A percentile compares a stretch with the other conserved stretches of the same genome.
Evolutionary conservation across 2,113 vertebrate genomes (phyloP).

Genomic region (Cryptomyrus ogoouensis): DNA sequence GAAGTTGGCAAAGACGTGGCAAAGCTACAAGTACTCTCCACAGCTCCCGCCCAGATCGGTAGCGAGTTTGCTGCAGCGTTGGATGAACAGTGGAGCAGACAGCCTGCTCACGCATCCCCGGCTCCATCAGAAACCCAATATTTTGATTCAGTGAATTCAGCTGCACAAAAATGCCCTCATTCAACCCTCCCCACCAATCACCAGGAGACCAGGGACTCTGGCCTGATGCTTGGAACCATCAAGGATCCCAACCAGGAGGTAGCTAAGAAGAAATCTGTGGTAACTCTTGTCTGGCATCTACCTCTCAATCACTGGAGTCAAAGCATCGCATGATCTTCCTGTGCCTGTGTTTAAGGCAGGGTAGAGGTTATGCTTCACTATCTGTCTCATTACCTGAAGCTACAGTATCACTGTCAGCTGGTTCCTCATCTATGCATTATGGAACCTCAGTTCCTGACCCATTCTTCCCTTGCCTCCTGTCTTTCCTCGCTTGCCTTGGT

Average conservation of each 20-base stretch:
- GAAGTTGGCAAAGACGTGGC: constrained; percentile 47
- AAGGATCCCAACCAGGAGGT: constrained; percentile 55
- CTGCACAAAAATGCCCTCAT: constrained; percentile 46
- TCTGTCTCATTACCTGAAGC: constrained; percentile 31
- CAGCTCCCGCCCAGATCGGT: not conserved
- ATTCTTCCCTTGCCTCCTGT: constrained; percentile 22
- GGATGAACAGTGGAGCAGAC: constrained; percentile 55
- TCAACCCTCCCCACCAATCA: constrained; percentile 63
- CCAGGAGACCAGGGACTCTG: constrained; percentile 65
- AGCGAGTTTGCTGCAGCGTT: constrained; percentile 43
- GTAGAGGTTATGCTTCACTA: constrained; percentile 38
- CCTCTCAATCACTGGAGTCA: constrained; percentile 58
- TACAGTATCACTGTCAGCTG: constrained; percentile 18
- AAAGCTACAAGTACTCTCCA: not conserved
- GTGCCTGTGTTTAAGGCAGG: constrained; percentile 47
- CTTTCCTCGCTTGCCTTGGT: not conserved
- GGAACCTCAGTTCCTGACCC: constrained; percentile 30
- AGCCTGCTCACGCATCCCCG: constrained; percentile 30
- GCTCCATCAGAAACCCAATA: constrained; percentile 40
- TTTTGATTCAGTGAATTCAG: constrained; percentile 42
- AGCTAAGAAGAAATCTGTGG: constrained; percentile 63
- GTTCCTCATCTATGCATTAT: constrained; percentile 29
- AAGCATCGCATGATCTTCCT: constrained; percentile 68
- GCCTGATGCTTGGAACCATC: constrained; percentile 56
- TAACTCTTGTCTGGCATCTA: constrained; percentile 60